A percentile compares a stretch with the other conserved stretches of the same genome.
Evolutionary conservation across 2,888 invertebrate species (phyloP).

Genomic region (Rhorus exstirpatorius): DNA sequence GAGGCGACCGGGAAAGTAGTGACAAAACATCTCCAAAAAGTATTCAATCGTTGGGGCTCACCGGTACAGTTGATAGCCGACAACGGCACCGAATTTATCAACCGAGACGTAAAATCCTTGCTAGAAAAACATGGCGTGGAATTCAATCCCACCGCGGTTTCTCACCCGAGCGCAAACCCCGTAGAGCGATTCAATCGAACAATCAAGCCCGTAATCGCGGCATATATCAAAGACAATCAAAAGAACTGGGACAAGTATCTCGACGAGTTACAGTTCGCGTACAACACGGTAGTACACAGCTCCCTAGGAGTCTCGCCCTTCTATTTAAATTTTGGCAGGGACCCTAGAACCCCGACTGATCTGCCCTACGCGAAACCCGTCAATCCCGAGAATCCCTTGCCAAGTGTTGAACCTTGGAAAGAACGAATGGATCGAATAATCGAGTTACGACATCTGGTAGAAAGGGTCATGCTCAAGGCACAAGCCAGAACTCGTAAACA

Average conservation of each 20-base stretch:
- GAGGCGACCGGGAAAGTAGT: constrained; percentile 38
- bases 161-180: constrained; percentile 42
- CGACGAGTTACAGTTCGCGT: constrained; percentile 54
- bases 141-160: constrained; percentile 1
- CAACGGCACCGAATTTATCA: constrained; percentile 54
- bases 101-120: constrained; percentile 57
- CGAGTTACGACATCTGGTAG: too few species aligned
- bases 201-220: constrained; percentile 57
- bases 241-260: constrained; percentile 56
- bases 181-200: constrained; percentile 55
- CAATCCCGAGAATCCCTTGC: background rate
- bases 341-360: too few species aligned
- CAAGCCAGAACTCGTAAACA: background rate
- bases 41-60: constrained; percentile 54
- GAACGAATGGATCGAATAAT: too few species aligned
- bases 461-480: too few species aligned
- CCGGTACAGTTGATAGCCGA: constrained; percentile 42
- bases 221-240: constrained; percentile 45
- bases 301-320: constrained; percentile 49
- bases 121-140: constrained; percentile 1
- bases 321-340: constrained; percentile 8
- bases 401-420: background rate
- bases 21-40: constrained; percentile 12
- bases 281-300: constrained; percentile 48
- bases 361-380: too few species aligned